phyloP scores from a whole-genome alignment of 2,797 vertebrate genomes.

The Poeciliopsis turneri region DNA sequence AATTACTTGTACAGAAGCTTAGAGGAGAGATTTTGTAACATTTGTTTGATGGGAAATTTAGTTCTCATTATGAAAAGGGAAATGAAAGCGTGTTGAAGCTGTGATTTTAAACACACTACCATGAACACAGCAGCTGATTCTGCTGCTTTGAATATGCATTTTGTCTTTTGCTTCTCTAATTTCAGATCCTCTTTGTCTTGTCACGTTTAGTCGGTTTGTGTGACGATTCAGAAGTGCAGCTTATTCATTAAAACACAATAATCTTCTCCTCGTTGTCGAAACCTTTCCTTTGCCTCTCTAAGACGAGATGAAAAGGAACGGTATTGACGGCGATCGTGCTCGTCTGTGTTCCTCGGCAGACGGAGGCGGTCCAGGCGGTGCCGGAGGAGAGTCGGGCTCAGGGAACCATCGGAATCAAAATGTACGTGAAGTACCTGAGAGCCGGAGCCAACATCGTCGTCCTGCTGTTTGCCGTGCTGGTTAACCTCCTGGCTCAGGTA shows the following conservation, averaged over 20 bases:
- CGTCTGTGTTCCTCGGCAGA: background rate
- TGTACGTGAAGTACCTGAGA: constrained; percentile 88
- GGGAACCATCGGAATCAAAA: constrained; percentile 81
- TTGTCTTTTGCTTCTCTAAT: background rate
- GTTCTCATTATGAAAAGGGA: background rate
- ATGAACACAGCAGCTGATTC: background rate
- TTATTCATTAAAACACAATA: too few relatives aligned
- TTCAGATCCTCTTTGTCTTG: background rate
- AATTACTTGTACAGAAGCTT: background rate
- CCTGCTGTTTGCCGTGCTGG: constrained; percentile 77
- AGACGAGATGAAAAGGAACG: background rate
- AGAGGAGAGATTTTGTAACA: background rate
- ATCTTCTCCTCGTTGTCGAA: background rate
- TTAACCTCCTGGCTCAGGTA: constrained; percentile 89
- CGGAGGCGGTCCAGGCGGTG: constrained; percentile 57
- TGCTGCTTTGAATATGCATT: background rate
- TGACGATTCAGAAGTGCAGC: background rate
- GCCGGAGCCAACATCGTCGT: constrained; percentile 82
- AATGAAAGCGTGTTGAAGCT: background rate
- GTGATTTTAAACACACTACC: background rate
- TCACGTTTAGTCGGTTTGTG: background rate
- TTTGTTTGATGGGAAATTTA: background rate
- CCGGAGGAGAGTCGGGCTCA: constrained; percentile 87
- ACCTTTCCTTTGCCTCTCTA: background rate
- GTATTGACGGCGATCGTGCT: too few relatives aligned